Evolutionary conservation across 2,888 invertebrate species (phyloP).

Genomic region (Eueremaeus valkanovi): DNA sequence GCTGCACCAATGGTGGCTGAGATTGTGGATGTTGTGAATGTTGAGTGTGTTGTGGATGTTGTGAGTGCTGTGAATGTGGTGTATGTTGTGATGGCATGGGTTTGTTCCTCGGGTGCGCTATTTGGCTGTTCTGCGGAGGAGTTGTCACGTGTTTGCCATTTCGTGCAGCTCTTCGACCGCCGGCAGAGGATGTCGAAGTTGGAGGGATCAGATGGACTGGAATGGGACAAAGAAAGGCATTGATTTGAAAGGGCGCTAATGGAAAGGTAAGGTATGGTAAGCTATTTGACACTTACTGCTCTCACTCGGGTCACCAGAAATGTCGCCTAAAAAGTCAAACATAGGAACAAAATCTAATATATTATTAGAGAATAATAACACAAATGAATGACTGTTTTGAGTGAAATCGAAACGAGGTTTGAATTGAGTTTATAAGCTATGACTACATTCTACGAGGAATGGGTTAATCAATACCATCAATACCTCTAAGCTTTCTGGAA

Average conservation of each 20-base stretch:
- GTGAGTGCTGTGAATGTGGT: not conserved
- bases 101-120: not conserved
- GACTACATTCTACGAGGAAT: conserved; percentile 9
- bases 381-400: not conserved
- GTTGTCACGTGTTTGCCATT: conserved; percentile 41
- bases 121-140: conserved; percentile 18
- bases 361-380: conserved; percentile 13
- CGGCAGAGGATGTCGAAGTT: conserved; percentile 35
- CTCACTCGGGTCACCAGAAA: conserved; percentile 41
- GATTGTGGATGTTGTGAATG: not conserved
- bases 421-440: too few relatives aligned
- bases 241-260: too few relatives aligned
- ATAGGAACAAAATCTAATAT: conserved; percentile 21
- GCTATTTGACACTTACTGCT: conserved; percentile 39
- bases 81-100: not conserved
- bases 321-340: conserved; percentile 33
- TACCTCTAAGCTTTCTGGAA: conserved; percentile 89
- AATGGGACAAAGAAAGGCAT: not conserved
- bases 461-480: conserved; percentile 34
- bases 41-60: not conserved
- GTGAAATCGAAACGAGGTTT: not conserved
- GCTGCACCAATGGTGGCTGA: not conserved
- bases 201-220: conserved; percentile 42
- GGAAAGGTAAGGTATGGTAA: not conserved
- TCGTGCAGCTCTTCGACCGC: conserved; percentile 36